These are phyloP conservation scores for Molossus alvarezi DNA, from an alignment of 2,797 vertebrate genomes.

Conservation along the genomic window DNA sequence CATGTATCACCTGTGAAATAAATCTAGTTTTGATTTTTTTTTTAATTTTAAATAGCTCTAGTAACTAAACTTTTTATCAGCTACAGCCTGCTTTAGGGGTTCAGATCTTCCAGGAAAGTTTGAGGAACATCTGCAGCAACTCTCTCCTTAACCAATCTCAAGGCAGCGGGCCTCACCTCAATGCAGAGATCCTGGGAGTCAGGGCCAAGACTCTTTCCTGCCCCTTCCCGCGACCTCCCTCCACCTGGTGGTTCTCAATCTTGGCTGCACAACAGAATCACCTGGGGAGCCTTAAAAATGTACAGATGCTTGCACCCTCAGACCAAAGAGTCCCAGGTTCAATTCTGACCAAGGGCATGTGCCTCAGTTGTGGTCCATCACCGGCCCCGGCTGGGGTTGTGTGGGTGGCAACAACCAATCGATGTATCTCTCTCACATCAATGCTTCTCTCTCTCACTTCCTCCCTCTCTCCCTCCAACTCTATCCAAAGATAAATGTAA, in stretches of 20 bases:
- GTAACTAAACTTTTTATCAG: not conserved
- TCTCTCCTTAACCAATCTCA: not conserved
- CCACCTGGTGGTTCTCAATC: not conserved
- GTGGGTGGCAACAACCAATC: no score
- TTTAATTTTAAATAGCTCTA: not conserved
- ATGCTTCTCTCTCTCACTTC: no score
- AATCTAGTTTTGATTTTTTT: conserved; percentile 54
- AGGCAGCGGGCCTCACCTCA: not conserved
- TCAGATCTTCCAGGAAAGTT: not conserved
- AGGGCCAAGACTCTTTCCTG: not conserved
- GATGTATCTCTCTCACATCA: no score
- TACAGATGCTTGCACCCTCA: not conserved
- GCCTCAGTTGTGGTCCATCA: no score
- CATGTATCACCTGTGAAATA: conserved; percentile 65
- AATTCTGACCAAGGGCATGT: no score
- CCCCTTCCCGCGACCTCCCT: not conserved
- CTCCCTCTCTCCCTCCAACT: no score
- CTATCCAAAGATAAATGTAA: no score
- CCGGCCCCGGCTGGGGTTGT: no score
- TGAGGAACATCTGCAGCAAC: not conserved
- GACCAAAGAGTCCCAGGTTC: no score
- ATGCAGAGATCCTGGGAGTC: not conserved
- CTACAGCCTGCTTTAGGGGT: not conserved
- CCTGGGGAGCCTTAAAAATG: conserved; percentile 6
- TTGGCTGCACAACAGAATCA: not conserved